A percentile compares a stretch with the other conserved stretches of the same genome.
phyloP scores from a whole-genome alignment of 2,797 vertebrate genomes.

The Centroberyx gerrardi region DNA sequence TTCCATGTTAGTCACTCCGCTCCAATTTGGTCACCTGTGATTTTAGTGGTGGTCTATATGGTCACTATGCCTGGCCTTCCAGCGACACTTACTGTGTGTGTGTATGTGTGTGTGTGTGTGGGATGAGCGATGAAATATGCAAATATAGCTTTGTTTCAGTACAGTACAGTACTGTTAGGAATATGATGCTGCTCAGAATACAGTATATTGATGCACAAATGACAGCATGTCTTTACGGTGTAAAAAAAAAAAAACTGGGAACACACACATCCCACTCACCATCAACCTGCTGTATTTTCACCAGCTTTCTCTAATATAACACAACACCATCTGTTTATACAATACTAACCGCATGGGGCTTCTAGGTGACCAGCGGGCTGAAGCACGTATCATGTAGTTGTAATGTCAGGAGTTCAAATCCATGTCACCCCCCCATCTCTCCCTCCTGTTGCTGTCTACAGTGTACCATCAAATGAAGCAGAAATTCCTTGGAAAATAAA shows the following conservation, averaged over 20 bases:
- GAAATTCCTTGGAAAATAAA: neutral
- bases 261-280: neutral
- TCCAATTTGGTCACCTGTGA: neutral
- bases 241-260: neutral
- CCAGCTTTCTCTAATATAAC: neutral
- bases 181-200: too few species aligned
- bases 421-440: neutral
- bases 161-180: too few species aligned
- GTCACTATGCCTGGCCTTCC: neutral
- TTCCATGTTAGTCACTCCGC: neutral
- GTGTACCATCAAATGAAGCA: slow-evolving; percentile 4
- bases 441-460: neutral
- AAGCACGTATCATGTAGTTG: neutral
- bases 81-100: neutral
- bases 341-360: neutral
- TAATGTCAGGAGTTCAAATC: slow-evolving; percentile 4
- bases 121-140: too few species aligned
- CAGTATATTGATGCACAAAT: too few species aligned
- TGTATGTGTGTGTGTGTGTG: too few species aligned
- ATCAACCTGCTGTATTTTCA: neutral
- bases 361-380: neutral
- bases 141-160: too few species aligned
- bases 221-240: too few species aligned
- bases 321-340: neutral
- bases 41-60: neutral